Base-by-base conservation (phyloP, 2,113 vertebrate species). In the Centrocercus urophasianus region DNA sequence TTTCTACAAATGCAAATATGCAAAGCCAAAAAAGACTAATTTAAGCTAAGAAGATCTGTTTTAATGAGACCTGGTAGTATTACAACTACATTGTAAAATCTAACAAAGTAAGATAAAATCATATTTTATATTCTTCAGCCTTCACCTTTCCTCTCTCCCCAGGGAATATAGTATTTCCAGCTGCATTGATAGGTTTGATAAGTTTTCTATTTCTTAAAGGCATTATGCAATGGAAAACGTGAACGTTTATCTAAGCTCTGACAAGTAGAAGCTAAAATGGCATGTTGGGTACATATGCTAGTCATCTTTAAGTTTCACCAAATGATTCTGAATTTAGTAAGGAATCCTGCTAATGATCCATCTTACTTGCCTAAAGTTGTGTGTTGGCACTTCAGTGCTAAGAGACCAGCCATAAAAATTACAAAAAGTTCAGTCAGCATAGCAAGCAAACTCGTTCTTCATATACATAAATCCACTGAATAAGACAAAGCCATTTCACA, bases 171-270 rank as follows among this genome's bases (percentile, higher is more conserved):
- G 45, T 69, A 57, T 70, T 90, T 86, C 4, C 10, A 43, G 2
- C 0, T 81, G 42, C 4, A 24, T 10, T 17, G 4, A 0, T 10
- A 38, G 15, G 27, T 25, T 85, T 83, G 4, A 0, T 14, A 38
- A 13, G 27, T 25, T 85, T 83, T 89, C 42, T 1, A 13, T 81
- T 83, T 77, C 15, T 66, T 83, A 63, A 88, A 83, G 86, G 2
- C 13, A 47, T 6, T 67, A 17, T 6, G 4, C 3, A 63, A 57
- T 13, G 65, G 22, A 3, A 67, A 82, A 24, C 7, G 1, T 14
- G 0, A 6, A 34, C 61, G 22, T 18, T 57, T 70, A 81, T 13
- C 17, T 70, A 21, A 81, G 12, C 7, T 18, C 64, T 73, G 3
- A 64, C 59, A 92, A 45, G 9, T 8, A 74, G 8, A 52, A 63